A percentile compares a stretch with the other conserved stretches of the same genome.
Conservation (phyloP, 2,888 invertebrate genomes). For the Pollenia labialis region DNA sequence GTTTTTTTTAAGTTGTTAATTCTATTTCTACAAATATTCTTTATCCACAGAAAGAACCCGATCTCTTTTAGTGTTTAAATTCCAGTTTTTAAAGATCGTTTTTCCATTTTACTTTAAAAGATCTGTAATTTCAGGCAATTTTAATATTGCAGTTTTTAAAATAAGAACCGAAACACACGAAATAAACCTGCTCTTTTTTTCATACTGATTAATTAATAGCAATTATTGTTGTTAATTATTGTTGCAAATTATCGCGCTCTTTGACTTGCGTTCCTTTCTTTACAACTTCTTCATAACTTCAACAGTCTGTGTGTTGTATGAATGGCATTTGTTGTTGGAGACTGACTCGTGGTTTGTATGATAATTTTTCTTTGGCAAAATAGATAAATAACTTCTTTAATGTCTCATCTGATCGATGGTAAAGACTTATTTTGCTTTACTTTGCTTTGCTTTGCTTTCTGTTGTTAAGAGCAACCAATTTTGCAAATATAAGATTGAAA, state of each 20-base stretch:
- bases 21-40: background rate
- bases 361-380: conserved; percentile 14
- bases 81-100: conserved; percentile 2
- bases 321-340: background rate
- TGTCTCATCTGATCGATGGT: background rate
- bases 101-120: background rate
- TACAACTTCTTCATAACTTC: conserved; percentile 21
- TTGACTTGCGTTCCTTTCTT: conserved; percentile 40
- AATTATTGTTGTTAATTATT: conserved; percentile 71
- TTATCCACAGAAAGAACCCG: background rate
- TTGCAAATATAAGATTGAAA: conserved; percentile 60
- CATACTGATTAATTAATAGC: conserved; percentile 66
- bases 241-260: conserved; percentile 71
- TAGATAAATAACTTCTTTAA: conserved; percentile 42
- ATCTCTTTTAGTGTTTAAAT: background rate
- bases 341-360: background rate
- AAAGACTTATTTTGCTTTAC: background rate
- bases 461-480: conserved; percentile 20
- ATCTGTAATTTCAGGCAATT: conserved; percentile 3
- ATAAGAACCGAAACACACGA: background rate
- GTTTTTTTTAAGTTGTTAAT: conserved; percentile 11
- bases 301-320: background rate
- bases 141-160: background rate
- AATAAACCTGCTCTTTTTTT: conserved; percentile 16
- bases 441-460: background rate